Base-by-base conservation (phyloP, 2,797 vertebrate genomes). In the Sciurus vulgaris region DNA sequence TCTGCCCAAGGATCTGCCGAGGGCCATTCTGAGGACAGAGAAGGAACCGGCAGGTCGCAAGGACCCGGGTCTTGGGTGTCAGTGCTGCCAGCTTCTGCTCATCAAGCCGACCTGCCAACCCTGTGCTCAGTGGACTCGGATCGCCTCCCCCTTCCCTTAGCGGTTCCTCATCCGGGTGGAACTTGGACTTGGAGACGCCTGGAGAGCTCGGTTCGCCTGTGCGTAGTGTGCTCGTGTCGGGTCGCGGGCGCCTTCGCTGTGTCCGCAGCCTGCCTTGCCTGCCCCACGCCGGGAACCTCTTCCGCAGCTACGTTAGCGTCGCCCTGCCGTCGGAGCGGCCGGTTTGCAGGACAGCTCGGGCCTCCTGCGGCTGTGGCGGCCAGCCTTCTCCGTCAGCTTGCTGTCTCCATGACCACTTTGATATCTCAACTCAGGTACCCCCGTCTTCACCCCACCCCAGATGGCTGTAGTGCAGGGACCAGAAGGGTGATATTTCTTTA, bases 361-460 rank as follows among this genome's bases (percentile, higher is more conserved):
- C 95, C 85, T 83, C 87, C 83, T 28, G 9, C 47, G 38, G 65
- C 70, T 94, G 78, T 54, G 86, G 86, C 89, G 72, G 67, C 84
- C 91, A 98, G 83, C 49, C 51, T 92, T 97, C 92, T 15, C 12
- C n/a, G 96, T 89, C 93, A 78, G 65, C 87, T 33, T 79, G 7
- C 91, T 49, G 12, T 95, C 93, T 83, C 91, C 35, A 0, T 81
- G 92, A 92, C 91, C 91, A 81, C 94, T 89, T 94, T 81, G 91
- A 78, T 88, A 65, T 85, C 87, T 89, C 97, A 97, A 96, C 98
- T 98, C 98, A 98, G 98, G 98, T 98, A 98, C 92, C 84, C 96
- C 86, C 82, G 47, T 61, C 91, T 92, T 91, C 89, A 82, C 93
- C 92, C 87, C 56, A 61, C 83, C 93, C 49, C 86, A 69, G 33